Base-by-base conservation (phyloP, 2,888 invertebrate species). In the Drosophila pegasa region DNA sequence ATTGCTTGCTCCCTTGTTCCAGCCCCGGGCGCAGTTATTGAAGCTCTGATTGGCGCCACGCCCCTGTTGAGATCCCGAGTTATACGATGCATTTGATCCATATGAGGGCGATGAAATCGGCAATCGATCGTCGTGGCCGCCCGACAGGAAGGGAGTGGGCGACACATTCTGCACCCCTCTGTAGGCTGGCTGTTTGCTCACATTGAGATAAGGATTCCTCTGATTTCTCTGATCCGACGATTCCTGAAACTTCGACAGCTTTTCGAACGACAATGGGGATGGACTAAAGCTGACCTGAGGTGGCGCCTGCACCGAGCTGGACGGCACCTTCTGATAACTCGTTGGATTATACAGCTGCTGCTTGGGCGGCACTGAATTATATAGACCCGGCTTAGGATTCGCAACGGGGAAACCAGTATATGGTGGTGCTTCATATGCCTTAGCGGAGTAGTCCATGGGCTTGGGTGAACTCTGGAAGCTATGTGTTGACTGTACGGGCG, bases 1-100 rank as follows among this genome's bases (percentile, higher is more conserved):
- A 22, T 20, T 45, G 16, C 6, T 41, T 7, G 45, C 50, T 2
- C 58, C 41, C 12, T 77, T 55, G 22, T 65, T 94, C 96, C 97
- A 97, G 1, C 97, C 97, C 33, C 97, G 94, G 5, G 97, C 95
- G 33, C 96, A 96, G 0, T 96, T 96, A 84, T 97, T 97, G 92
- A 96, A 97, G 87, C 96, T 96, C 20, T 89, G 89, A 56, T 75
- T 82, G 14, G 27, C n/a, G 2, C 33, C 18, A n/a, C 47, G 55
- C 35, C 67, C 8, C 20, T 71, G 70, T 10, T 33, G 59, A 25
- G 57, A 59, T 33, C 63, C 57, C 4, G 52, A 16, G 14, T 16
- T 40, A 18, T 31, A 31, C n/a, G 27, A 8, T 18, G 29, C 4
- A n/a, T 47, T 14, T n/a, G 48, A 65, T n/a, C 33, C 41, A 61